Base-by-base conservation (phyloP, 1,140 invertebrate genomes). In the Phortica variegata region DNA sequence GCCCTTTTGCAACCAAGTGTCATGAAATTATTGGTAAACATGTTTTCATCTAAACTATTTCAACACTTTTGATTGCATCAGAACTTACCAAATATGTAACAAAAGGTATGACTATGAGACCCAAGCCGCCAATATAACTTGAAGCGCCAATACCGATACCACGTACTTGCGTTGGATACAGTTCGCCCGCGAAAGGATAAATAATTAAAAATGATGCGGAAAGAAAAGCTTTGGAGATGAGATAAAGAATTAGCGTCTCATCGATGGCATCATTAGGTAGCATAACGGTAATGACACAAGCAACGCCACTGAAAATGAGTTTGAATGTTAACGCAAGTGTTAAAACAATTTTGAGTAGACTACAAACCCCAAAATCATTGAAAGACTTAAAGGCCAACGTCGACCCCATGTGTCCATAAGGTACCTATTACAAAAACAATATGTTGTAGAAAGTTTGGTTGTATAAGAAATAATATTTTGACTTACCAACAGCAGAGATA, bases 191-290 rank as follows among this genome's bases (percentile, higher is more conserved):
- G 72, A 93, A 93, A 1, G 91, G 89, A 76, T 93, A 93, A 50
- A 95, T 90, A 13, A 94, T 90, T 18, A 93, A 79, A 77, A 95
- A 95, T 1, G 91, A 91, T 4, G 90, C 90, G 1, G 91, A 93
- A 74, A 95, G 91, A 36, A 89, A 83, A 54, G 90, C 93, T 76
- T 95, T 95, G 2, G 91, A 93, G 56, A 93, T 79, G 9, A 95
- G 78, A 66, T 90, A 94, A 8, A 95, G 74, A 19, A 87, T 78
- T 18, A 93, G 72, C 4, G 89, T 91, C 56, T 84, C 79, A 12
- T 79, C 82, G 32, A 86, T 81, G 19, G 87, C 86, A 77, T 90
- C 89, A 61, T 80, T 61, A 10, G 88, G 88, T 26, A 92, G 65
- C 52, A 90, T 77, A 20, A 92, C 88, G 1, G 90, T 92, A 5